phyloP scores from a whole-genome alignment of 2,113 vertebrate genomes.

The Mola mola region DNA sequence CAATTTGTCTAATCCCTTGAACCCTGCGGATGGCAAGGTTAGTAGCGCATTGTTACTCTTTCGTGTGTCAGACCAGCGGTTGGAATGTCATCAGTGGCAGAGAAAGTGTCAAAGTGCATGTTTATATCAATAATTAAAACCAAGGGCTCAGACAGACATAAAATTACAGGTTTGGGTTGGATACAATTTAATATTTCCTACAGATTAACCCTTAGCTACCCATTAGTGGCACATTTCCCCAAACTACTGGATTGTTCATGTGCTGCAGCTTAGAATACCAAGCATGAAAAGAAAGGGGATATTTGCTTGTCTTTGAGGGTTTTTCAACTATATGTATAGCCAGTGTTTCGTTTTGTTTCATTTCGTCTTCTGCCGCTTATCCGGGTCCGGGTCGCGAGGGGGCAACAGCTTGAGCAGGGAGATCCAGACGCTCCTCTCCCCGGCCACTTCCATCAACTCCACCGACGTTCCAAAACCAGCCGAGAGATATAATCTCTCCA shows the following conservation, averaged over 20 bases:
- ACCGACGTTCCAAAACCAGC: too few relatives aligned
- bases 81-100: conserved; percentile 58
- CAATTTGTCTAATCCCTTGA: conserved; percentile 60
- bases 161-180: conserved; percentile 24
- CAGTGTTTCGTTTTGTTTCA: too few relatives aligned
- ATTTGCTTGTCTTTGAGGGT: too few relatives aligned
- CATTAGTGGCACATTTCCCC: conserved; percentile 26
- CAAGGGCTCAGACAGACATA: conserved; percentile 42
- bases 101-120: conserved; percentile 70
- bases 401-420: too few relatives aligned
- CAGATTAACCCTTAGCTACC: conserved; percentile 27
- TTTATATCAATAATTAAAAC: conserved; percentile 77
- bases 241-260: conserved; percentile 19
- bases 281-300: conserved; percentile 2
- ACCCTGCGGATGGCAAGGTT: conserved; percentile 42
- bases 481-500: too few relatives aligned
- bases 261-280: conserved; percentile 3
- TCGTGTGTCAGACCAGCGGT: conserved; percentile 54
- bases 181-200: conserved; percentile 54
- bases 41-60: conserved; percentile 67
- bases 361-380: too few relatives aligned
- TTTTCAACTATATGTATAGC: too few relatives aligned
- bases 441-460: too few relatives aligned
- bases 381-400: too few relatives aligned
- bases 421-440: too few relatives aligned